Percentiles rank a stretch among this genome's conserved stretches.
Evolutionary conservation across 2,888 invertebrate genomes (phyloP).

Genomic region (Acleris sparsana): DNA sequence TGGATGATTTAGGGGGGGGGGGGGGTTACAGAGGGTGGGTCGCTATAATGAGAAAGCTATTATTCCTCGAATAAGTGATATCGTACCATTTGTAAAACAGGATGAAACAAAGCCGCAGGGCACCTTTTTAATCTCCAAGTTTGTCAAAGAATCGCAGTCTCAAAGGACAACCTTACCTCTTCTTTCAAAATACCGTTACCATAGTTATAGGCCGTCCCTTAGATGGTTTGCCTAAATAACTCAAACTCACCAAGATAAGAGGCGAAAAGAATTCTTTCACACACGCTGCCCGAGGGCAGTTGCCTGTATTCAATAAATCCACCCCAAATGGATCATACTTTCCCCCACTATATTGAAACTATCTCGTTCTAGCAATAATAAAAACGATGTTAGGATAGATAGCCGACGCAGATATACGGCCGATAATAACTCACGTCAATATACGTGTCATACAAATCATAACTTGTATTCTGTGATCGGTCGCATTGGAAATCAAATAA

Average conservation of each 20-base stretch:
- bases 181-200: conserved; percentile 15
- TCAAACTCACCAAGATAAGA: conserved; percentile 25
- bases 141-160: conserved; percentile 8
- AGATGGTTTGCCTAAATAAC: conserved; percentile 31
- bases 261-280: conserved; percentile 38
- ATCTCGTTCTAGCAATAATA: conserved; percentile 63
- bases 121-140: conserved; percentile 13
- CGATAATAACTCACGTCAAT: conserved; percentile 65
- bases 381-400: conserved; percentile 58
- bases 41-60: too few species aligned
- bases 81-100: background rate
- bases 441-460: conserved; percentile 71
- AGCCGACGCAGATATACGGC: conserved; percentile 57
- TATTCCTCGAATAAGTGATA: background rate
- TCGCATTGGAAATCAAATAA: conserved; percentile 14
- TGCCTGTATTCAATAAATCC: conserved; percentile 61
- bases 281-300: conserved; percentile 38
- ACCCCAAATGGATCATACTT: conserved; percentile 61
- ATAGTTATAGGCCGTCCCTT: conserved; percentile 15
- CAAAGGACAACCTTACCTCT: background rate
- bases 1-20: too few species aligned
- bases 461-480: conserved; percentile 52
- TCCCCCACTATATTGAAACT: conserved; percentile 56
- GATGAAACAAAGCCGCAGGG: background rate
- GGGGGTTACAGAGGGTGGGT: too few species aligned